Evolutionary conservation across 92 coral and sea anemone species (phyloP).

Genomic region (Blastomussa wellsi): DNA sequence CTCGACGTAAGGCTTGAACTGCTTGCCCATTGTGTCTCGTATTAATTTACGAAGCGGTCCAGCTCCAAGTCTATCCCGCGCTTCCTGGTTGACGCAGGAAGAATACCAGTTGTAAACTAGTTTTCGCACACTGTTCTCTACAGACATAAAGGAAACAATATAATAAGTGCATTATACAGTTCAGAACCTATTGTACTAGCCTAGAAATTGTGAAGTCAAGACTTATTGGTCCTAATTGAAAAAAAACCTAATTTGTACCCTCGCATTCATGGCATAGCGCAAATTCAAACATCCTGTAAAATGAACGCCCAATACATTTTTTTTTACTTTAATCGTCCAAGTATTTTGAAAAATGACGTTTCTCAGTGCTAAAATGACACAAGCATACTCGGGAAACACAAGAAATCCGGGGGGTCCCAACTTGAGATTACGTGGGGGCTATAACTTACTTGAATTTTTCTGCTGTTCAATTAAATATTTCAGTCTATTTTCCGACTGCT

Average conservation of each 20-base stretch:
- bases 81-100: slow-evolving; percentile 55
- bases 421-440: not conserved
- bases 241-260: no score
- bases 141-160: not conserved
- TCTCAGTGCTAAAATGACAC: no score
- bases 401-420: not conserved
- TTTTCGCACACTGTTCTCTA: slow-evolving; percentile 29
- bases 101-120: slow-evolving; percentile 75
- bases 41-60: slow-evolving; percentile 55
- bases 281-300: no score
- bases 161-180: no score
- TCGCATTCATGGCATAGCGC: no score
- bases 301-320: no score
- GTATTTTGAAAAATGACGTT: no score
- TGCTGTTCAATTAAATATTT: slow-evolving; percentile 26
- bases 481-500: slow-evolving; percentile 22
- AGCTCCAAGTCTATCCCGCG: slow-evolving; percentile 57
- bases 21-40: not conserved
- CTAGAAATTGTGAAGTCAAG: no score
- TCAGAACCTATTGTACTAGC: no score
- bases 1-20: slow-evolving; percentile 52
- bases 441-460: slow-evolving; percentile 32
- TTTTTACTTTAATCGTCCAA: no score
- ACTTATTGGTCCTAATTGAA: no score
- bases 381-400: no score